Percentiles rank a stretch among this genome's conserved stretches.
Conservation (phyloP, 2,113 vertebrate genomes). For the Campylomormyrus numenius region DNA sequence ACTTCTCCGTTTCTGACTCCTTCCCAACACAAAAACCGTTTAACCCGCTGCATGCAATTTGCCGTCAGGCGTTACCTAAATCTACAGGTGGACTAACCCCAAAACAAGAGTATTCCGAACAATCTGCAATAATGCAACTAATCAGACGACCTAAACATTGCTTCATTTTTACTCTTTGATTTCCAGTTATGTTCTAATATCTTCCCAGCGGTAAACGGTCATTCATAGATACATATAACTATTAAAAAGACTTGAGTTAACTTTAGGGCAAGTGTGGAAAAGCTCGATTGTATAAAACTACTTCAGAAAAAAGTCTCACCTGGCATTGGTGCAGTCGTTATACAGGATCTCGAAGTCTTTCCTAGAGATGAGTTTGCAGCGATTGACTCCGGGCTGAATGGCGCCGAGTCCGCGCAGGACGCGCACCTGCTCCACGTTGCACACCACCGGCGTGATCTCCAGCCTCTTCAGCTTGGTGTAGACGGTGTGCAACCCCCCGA, state of each 20-base stretch:
- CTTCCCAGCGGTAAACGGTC: background rate
- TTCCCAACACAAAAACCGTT: background rate
- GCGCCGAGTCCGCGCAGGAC: slow-evolving; percentile 88
- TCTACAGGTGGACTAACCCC: background rate
- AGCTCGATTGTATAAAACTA: background rate
- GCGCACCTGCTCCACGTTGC: slow-evolving; percentile 95
- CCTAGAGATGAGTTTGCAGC: slow-evolving; percentile 95
- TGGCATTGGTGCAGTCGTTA: slow-evolving; percentile 92
- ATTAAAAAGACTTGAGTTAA: background rate
- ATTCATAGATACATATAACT: background rate
- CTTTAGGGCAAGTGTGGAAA: background rate
- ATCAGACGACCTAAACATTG: background rate
- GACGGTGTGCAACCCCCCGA: slow-evolving; percentile 90
- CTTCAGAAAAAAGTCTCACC: slow-evolving; percentile 55
- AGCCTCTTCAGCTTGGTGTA: slow-evolving; percentile 95
- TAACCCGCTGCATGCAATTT: background rate
- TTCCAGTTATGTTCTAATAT: background rate
- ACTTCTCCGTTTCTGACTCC: background rate
- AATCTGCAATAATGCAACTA: background rate
- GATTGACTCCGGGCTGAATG: slow-evolving; percentile 94
- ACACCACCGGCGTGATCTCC: slow-evolving; percentile 93
- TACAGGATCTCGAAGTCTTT: slow-evolving; percentile 94
- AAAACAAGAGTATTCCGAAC: background rate
- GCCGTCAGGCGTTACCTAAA: background rate
- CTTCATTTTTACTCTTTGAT: background rate